A percentile compares a stretch with the other conserved stretches of the same genome.
phyloP scores from a whole-genome alignment of 2,888 invertebrate species.

The Dryobotodes eremita region DNA sequence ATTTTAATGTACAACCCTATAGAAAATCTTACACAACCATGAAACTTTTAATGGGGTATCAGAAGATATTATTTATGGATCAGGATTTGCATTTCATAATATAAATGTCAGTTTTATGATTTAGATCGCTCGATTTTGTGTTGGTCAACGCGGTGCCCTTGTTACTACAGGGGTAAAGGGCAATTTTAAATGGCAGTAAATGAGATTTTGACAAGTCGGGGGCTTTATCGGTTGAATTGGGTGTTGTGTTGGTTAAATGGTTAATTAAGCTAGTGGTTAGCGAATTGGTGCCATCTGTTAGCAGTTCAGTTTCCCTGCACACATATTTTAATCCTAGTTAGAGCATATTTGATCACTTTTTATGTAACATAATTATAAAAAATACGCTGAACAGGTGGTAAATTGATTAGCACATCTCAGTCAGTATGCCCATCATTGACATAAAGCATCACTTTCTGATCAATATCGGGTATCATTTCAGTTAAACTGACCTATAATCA shows the following conservation, averaged over 20 bases:
- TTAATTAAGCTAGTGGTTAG: conserved; percentile 31
- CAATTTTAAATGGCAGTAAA: conserved; percentile 24
- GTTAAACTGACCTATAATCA: not conserved
- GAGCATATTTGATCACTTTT: not conserved
- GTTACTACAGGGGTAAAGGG: conserved; percentile 26
- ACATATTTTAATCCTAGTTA: not conserved
- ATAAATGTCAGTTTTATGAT: conserved; percentile 62
- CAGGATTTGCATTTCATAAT: conserved; percentile 60
- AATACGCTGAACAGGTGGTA: not conserved
- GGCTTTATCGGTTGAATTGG: conserved; percentile 27
- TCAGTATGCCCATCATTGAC: not conserved
- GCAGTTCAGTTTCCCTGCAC: not conserved
- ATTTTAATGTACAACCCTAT: conserved; percentile 61
- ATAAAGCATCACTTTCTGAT: too few species aligned
- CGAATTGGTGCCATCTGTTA: not conserved
- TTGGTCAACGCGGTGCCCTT: conserved; percentile 40
- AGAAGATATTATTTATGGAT: conserved; percentile 55
- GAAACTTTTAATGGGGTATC: conserved; percentile 57
- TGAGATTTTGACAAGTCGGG: conserved; percentile 39
- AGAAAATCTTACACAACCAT: conserved; percentile 54
- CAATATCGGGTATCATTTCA: too few species aligned
- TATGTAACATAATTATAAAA: not conserved
- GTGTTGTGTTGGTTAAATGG: conserved; percentile 11
- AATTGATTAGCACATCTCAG: too few species aligned
- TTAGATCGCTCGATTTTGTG: conserved; percentile 49